Conservation (phyloP, 2,113 vertebrate genomes). For the Gyps fulvus region DNA sequence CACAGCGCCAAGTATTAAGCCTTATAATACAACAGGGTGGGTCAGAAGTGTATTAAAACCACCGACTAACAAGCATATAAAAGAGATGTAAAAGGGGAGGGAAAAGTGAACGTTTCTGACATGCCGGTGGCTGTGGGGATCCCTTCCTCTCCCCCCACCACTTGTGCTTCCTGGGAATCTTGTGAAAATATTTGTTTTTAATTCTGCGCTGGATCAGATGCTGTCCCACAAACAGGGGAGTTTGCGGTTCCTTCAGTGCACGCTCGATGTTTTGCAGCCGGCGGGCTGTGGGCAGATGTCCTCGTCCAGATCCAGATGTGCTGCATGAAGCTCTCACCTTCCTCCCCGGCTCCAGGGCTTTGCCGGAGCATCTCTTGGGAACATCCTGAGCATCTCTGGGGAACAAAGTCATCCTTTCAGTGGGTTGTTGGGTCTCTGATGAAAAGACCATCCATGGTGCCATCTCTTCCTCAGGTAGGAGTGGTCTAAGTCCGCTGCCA, state of each 20-base stretch:
- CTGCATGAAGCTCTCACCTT: not conserved
- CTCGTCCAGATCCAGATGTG: not conserved
- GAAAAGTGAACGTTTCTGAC: not conserved
- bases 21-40: not conserved
- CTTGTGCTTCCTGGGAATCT: not conserved
- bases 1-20: accelerated
- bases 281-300: not conserved
- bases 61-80: not conserved
- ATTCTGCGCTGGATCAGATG: not conserved
- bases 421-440: accelerated
- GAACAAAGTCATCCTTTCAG: not conserved
- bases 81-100: not conserved
- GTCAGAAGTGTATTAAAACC: not conserved
- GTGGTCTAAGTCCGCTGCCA: accelerated
- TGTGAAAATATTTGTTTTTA: not conserved
- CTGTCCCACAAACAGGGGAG: not conserved
- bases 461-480: not conserved
- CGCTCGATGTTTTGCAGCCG: not conserved
- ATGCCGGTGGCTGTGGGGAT: not conserved
- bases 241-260: not conserved
- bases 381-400: not conserved
- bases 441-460: not conserved
- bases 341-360: accelerated
- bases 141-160: accelerated
- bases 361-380: not conserved